Conservation (phyloP, 2,113 vertebrate genomes). For the Ia io region DNA sequence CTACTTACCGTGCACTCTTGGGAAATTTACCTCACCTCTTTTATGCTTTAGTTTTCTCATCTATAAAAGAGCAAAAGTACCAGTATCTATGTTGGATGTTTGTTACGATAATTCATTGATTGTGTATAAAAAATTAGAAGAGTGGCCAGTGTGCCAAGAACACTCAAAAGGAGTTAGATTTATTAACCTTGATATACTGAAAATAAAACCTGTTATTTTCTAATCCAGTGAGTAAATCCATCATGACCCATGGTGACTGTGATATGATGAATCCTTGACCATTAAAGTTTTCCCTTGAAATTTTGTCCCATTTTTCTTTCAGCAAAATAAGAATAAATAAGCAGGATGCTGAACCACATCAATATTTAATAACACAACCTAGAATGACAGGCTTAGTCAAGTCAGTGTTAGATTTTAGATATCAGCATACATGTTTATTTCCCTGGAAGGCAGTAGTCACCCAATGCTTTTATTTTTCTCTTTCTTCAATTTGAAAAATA, state of each 20-base stretch:
- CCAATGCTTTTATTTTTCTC: background rate
- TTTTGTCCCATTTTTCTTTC: slow-evolving; percentile 21
- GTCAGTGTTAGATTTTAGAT: background rate
- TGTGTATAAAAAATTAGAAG: background rate
- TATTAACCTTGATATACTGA: background rate
- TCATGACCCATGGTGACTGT: background rate
- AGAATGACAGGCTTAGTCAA: background rate
- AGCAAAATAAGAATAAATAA: slow-evolving; percentile 12
- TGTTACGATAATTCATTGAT: background rate
- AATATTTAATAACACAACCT: background rate
- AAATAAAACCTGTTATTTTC: slow-evolving; percentile 22
- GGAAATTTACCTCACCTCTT: background rate
- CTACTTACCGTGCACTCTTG: background rate
- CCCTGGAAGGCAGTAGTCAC: background rate
- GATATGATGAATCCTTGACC: background rate
- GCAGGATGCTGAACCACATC: background rate
- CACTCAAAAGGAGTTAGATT: background rate
- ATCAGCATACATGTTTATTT: background rate
- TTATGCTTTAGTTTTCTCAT: slow-evolving; percentile 30
- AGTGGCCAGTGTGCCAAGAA: background rate
- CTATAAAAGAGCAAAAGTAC: background rate
- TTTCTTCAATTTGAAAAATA: slow-evolving; percentile 44
- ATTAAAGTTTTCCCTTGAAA: background rate
- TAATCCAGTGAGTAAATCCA: background rate
- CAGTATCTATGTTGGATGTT: background rate